These are phyloP conservation scores for Diplosoma virens DNA, from an alignment of 23 tunicate genomes.

Conservation along the genomic window DNA sequence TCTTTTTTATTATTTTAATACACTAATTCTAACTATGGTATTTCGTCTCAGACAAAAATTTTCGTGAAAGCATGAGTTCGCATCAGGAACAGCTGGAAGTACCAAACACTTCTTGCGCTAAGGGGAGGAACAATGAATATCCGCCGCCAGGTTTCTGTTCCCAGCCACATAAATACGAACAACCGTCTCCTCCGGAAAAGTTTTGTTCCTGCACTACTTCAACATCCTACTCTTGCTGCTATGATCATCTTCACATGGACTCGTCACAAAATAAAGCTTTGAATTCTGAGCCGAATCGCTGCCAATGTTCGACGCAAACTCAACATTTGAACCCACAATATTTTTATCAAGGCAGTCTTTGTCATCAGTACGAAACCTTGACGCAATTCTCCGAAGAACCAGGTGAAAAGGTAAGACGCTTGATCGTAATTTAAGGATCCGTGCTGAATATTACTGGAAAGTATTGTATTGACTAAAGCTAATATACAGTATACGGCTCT, in stretches of 20 bases:
- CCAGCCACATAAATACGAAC: slow-evolving; percentile 57
- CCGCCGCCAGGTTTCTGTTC: too few relatives aligned
- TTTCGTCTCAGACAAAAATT: too few relatives aligned
- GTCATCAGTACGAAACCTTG: slow-evolving; percentile 74
- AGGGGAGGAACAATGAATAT: too few relatives aligned
- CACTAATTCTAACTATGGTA: too few relatives aligned
- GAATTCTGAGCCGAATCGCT: not conserved
- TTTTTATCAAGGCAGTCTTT: not conserved
- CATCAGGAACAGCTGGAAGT: too few relatives aligned
- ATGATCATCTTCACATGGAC: slow-evolving; percentile 72
- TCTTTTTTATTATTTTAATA: too few relatives aligned
- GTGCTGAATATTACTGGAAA: too few relatives aligned
- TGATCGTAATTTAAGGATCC: not conserved
- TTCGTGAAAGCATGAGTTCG: too few relatives aligned
- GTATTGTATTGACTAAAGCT: too few relatives aligned
- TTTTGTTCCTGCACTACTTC: slow-evolving; percentile 38
- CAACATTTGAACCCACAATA: not conserved
- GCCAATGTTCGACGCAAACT: slow-evolving; percentile 17
- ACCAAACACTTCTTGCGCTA: too few relatives aligned
- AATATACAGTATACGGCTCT: too few relatives aligned
- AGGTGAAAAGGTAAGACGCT: slow-evolving; percentile 10
- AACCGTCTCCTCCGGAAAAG: slow-evolving; percentile 15
- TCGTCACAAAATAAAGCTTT: not conserved
- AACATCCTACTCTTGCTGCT: slow-evolving; percentile 48
- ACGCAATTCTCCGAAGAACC: slow-evolving; percentile 38